A percentile compares a stretch with the other conserved stretches of the same genome.
phyloP scores from a whole-genome alignment of 2,888 invertebrate species.

The Callosobruchus maculatus region DNA sequence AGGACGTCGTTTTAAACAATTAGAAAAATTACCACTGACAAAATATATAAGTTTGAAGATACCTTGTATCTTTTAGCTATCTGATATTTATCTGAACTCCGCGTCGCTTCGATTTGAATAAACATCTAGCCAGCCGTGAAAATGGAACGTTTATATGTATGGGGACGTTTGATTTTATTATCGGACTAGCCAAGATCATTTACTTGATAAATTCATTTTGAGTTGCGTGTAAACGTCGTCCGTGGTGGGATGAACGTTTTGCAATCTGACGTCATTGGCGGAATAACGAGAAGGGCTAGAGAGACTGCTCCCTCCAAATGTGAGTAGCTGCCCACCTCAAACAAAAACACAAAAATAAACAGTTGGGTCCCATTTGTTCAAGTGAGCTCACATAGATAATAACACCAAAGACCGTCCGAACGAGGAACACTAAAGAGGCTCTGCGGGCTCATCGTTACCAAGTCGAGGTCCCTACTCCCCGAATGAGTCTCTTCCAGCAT shows the following conservation, averaged over 20 bases:
- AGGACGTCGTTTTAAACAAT: constrained; percentile 28
- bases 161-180: not conserved
- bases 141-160: not conserved
- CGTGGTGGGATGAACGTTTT: not conserved
- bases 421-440: too few relatives aligned
- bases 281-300: too few relatives aligned
- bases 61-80: not conserved
- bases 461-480: too few relatives aligned
- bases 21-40: not conserved
- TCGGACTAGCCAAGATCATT: not conserved
- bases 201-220: not conserved
- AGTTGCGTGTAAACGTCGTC: not conserved
- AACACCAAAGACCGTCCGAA: too few relatives aligned
- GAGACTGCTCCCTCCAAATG: too few relatives aligned
- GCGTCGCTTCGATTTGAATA: not conserved
- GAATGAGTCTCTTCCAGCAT: too few relatives aligned
- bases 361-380: too few relatives aligned
- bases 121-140: not conserved
- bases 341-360: too few relatives aligned
- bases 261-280: too few relatives aligned
- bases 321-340: too few relatives aligned
- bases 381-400: too few relatives aligned
- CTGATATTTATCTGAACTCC: not conserved
- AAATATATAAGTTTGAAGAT: not conserved
- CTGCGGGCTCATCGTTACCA: too few relatives aligned